Base-by-base conservation (phyloP, 1,140 invertebrate genomes). In the Drosophila saltans region DNA sequence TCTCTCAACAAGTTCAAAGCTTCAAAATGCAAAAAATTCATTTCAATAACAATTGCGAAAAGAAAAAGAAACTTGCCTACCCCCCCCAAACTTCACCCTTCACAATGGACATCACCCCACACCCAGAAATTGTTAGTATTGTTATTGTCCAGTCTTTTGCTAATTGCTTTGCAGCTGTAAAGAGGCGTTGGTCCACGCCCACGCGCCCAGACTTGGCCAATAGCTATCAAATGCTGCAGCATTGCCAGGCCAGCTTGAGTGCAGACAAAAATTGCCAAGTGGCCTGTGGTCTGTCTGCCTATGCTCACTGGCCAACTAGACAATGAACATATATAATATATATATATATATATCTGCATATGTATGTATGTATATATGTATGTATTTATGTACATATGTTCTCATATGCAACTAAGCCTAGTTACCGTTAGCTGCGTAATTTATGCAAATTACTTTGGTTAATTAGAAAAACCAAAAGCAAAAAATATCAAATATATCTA, bases 391-490 rank as follows among this genome's bases (percentile, higher is more conserved):
- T 43, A 16, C 16, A n/a, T n/a, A 7, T 9, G 24, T 45, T n/a
- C 10, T 24, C 7, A 48, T 43, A n/a, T n/a, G 21, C 8, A 52
- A 21, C 26, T 52, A 52, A 88, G 76, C 75, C 76, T 76, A 69
- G 85, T 88, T 80, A 88, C 83, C 80, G 82, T 86, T 86, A 88
- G 82, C 82, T 83, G 83, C 84, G 80, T 88, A 89, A 86, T 80
- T 88, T 85, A 86, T 86, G 82, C 80, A 88, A 86, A 88, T 86
- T 83, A 80, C 82, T 80, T 80, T 86, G 80, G 69, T 71, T 88
- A 86, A 88, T 88, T 88, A 86, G 79, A 75, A 79, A 86, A 69
- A 62, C 45, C 41, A 57, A 6, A 59, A 63, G 56, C 48, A 80
- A 67, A 59, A 73, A 65, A 30, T 36, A 63, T 16, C 10, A 62